Conservation (phyloP, 1,140 invertebrate genomes). For the Halictus rubicundus region DNA sequence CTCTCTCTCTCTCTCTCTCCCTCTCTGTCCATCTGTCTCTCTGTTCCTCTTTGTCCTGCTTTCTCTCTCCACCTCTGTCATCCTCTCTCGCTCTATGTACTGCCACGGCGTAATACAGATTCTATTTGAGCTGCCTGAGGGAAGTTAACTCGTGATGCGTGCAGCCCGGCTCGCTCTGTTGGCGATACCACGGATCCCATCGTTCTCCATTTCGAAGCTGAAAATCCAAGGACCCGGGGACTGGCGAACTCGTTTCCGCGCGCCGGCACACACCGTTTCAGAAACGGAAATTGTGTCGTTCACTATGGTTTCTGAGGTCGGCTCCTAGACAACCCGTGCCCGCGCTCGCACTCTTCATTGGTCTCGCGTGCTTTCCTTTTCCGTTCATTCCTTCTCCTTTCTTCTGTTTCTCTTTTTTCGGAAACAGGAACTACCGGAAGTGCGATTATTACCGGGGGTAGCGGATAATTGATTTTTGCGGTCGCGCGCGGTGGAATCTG, state of each 20-base stretch:
- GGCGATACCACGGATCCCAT: conserved; percentile 61
- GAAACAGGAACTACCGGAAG: background rate
- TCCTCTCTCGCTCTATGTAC: conserved; percentile 69
- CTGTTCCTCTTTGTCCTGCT: background rate
- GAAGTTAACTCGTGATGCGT: conserved; percentile 79
- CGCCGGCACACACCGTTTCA: background rate
- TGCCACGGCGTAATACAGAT: conserved; percentile 76
- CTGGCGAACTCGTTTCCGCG: background rate
- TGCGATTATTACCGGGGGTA: background rate
- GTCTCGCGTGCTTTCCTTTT: too few relatives aligned
- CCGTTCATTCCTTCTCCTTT: too few relatives aligned
- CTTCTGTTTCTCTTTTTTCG: too few relatives aligned
- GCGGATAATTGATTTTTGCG: background rate
- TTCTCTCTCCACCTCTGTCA: conserved; percentile 43
- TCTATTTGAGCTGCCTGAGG: conserved; percentile 80
- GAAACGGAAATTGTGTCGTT: background rate
- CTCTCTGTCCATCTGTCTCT: conserved; percentile 7
- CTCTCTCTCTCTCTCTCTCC: background rate
- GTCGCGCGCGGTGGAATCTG: background rate
- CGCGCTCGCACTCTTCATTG: too few relatives aligned
- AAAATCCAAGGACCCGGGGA: conserved; percentile 47
- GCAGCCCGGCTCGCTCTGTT: conserved; percentile 65
- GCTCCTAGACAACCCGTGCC: too few relatives aligned
- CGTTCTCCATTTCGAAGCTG: conserved; percentile 61
- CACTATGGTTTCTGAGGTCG: background rate